Conservation (phyloP, 2,888 invertebrate species). For the Hypsopygia costalis region DNA sequence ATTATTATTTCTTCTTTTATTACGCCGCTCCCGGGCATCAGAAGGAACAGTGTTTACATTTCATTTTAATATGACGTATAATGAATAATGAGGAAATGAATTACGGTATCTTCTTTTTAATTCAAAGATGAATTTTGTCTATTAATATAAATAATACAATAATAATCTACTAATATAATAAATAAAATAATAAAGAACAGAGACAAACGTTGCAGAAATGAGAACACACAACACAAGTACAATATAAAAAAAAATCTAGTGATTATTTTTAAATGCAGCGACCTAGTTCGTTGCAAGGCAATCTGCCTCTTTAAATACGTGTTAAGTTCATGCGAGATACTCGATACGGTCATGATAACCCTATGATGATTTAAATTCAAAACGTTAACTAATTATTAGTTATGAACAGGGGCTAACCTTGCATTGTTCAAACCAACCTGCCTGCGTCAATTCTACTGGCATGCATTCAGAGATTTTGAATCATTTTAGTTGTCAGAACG, state of each 20-base stretch:
- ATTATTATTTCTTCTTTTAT: neutral
- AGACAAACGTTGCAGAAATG: too few relatives aligned
- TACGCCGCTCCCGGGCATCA: neutral
- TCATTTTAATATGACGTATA: too few relatives aligned
- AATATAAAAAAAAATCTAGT: too few relatives aligned
- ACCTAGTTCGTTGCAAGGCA: neutral
- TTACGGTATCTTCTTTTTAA: too few relatives aligned
- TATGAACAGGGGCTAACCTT: neutral
- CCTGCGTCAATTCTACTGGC: slow-evolving; percentile 4
- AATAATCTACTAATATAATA: too few relatives aligned
- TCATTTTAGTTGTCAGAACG: neutral
- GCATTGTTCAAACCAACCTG: neutral
- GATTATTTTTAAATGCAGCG: too few relatives aligned
- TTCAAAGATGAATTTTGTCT: too few relatives aligned
- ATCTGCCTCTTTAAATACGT: neutral
- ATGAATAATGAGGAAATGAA: too few relatives aligned
- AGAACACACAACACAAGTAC: too few relatives aligned
- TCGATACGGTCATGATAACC: neutral
- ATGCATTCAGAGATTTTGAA: neutral
- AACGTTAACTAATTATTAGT: neutral
- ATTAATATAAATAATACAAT: too few relatives aligned
- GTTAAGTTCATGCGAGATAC: neutral
- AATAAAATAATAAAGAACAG: too few relatives aligned
- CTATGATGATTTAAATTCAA: neutral
- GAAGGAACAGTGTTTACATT: neutral